Conservation (phyloP, 2,888 invertebrate genomes). For the Hetaerina titia region DNA sequence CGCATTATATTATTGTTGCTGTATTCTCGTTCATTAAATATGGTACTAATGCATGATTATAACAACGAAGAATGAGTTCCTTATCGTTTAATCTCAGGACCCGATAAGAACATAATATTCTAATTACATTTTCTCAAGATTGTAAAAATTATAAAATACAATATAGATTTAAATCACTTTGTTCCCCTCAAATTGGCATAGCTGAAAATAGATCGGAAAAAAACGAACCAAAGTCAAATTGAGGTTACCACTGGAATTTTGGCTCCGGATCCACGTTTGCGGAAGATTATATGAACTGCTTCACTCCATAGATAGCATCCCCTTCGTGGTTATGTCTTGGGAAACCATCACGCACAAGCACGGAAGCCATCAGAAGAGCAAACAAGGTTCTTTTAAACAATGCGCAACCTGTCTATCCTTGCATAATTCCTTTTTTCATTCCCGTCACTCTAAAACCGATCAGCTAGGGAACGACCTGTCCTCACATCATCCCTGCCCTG, state of each 20-base stretch:
- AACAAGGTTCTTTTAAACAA: background rate
- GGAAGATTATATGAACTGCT: background rate
- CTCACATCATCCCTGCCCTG: background rate
- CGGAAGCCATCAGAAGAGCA: background rate
- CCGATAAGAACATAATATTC: too few relatives aligned
- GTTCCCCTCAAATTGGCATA: too few relatives aligned
- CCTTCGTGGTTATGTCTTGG: background rate
- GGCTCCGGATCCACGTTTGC: background rate
- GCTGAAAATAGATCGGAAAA: background rate
- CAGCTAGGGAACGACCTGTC: constrained; percentile 23
- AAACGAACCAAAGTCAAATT: too few relatives aligned
- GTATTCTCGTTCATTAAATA: too few relatives aligned
- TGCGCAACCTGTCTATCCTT: background rate
- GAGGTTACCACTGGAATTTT: too few relatives aligned
- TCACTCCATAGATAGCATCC: background rate
- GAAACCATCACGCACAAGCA: background rate
- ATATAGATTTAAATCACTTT: too few relatives aligned
- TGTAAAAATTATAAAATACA: too few relatives aligned
- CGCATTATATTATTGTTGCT: too few relatives aligned
- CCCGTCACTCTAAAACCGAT: background rate
- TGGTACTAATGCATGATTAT: too few relatives aligned
- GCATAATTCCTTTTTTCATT: background rate
- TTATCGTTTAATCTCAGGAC: too few relatives aligned
- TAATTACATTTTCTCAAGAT: too few relatives aligned
- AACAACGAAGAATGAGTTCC: too few relatives aligned